A percentile compares a stretch with the other conserved stretches of the same genome.
Evolutionary conservation across 2,113 vertebrate genomes (phyloP).

Genomic region (Perca schrenkii): DNA sequence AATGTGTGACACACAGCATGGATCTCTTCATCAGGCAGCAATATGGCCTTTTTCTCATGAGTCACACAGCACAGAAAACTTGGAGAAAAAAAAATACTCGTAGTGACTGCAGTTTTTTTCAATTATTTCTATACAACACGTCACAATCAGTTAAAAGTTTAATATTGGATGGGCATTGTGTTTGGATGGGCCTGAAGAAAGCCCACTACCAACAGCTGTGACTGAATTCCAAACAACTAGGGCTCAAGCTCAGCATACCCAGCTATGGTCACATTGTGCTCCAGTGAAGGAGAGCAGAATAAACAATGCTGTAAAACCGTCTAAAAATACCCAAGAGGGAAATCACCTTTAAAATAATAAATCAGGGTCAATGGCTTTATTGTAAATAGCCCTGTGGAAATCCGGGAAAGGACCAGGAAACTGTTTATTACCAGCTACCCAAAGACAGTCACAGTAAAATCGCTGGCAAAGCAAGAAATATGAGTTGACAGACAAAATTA

Average conservation of each 20-base stretch:
- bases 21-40: neutral
- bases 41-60: constrained; percentile 30
- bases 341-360: constrained; percentile 60
- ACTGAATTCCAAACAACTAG: constrained; percentile 32
- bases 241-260: constrained; percentile 39
- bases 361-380: constrained; percentile 51
- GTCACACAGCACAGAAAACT: neutral
- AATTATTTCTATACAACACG: constrained; percentile 13
- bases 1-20: constrained; percentile 4
- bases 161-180: constrained; percentile 16
- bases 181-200: constrained; percentile 28
- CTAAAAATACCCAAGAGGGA: constrained; percentile 62
- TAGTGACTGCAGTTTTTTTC: neutral
- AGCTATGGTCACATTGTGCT: constrained; percentile 28
- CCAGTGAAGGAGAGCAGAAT: constrained; percentile 28
- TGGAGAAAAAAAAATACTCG: neutral
- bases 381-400: constrained; percentile 54
- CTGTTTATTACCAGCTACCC: constrained; percentile 43
- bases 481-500: constrained; percentile 40
- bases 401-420: constrained; percentile 63
- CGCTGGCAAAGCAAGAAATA: constrained; percentile 32
- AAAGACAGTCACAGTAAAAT: constrained; percentile 11
- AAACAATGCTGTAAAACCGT: constrained; percentile 55
- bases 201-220: constrained; percentile 48
- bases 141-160: constrained; percentile 29